Evolutionary conservation across 2,888 invertebrate genomes (phyloP), one percentile per base, ranked within the genome.

Genomic region (Protophormia terraenovae): DNA sequence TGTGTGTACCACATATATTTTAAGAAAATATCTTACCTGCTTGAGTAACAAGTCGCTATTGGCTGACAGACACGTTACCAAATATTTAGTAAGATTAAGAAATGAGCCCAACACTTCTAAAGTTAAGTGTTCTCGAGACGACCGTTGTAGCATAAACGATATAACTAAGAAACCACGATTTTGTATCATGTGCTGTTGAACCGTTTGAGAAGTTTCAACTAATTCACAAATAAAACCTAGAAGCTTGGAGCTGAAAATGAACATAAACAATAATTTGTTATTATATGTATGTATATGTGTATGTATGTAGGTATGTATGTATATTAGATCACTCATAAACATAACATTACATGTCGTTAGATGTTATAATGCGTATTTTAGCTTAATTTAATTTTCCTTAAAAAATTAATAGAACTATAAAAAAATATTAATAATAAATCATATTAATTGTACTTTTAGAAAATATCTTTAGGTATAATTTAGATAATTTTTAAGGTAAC

Each of bases 151-250:
- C 96, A 98, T 97, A 93, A 97, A 98, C 88, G 99, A 98, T 92
- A 99, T 98, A 87, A 99, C 98, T 89, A 99, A 95, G 93, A 99
- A 99, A 83, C 99, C 99, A 89, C 98, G 96, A 93, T 98, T 98
- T 88, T 99, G 99, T 92, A 99, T 97, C 97, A 99, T 98, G 93
- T 99, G 99, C 92, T 99, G 99, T 92, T 99, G 99, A 83, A 99
- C 98, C 47, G 98, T 98, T 91, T 97, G 96, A 88, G 99, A 99
- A 55, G 97, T 97, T 93, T 98, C 98, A 88, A 99, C 97, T 91
- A 99, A 94, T 91, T 99, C 98, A 93, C 98, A 98, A 90, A 99
- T 97, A 94, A 99, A 98, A 86, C 98, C 97, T 92, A 99, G 95
- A 87, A 99, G 94, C 92, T 98, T 98, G 71, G 98, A 98, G 94